A percentile compares a stretch with the other conserved stretches of the same genome.
These are phyloP conservation scores for Oxycera nigricornis DNA, from an alignment of 2,888 invertebrate species.

Conservation along the genomic window DNA sequence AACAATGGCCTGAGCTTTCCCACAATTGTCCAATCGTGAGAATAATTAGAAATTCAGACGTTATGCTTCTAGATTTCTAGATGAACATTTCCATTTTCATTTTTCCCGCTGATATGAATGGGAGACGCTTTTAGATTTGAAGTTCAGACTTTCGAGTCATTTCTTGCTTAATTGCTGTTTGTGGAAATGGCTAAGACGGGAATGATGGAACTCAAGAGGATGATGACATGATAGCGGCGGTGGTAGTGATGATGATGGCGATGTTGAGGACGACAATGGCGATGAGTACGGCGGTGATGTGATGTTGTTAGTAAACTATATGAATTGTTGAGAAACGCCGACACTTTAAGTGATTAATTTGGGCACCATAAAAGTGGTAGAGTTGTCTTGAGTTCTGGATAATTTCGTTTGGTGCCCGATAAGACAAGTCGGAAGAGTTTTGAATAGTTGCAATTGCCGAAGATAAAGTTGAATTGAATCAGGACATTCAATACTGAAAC, in stretches of 20 bases:
- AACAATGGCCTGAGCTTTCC: constrained; percentile 35
- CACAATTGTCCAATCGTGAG: constrained; percentile 43
- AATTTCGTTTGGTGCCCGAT: neutral
- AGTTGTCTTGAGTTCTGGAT: neutral
- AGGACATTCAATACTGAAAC: too few relatives aligned
- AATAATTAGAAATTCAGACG: constrained; percentile 44
- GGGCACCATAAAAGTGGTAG: neutral
- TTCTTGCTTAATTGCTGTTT: constrained; percentile 13
- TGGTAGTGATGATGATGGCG: constrained; percentile 10
- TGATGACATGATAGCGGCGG: neutral
- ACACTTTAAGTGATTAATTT: constrained; percentile 25
- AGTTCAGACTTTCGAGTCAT: neutral
- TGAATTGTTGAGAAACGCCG: neutral
- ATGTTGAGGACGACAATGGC: neutral
- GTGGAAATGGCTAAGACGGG: constrained; percentile 11
- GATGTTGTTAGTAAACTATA: constrained; percentile 16
- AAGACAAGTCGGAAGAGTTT: neutral
- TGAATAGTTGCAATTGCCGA: too few relatives aligned
- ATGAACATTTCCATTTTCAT: constrained; percentile 33
- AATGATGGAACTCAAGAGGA: constrained; percentile 5
- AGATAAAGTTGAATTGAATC: too few relatives aligned
- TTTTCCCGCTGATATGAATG: constrained; percentile 21
- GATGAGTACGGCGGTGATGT: neutral
- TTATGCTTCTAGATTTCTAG: constrained; percentile 10
- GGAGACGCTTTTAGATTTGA: neutral